Conservation (phyloP, 2,797 vertebrate genomes). For the Babyrousa celebensis region DNA sequence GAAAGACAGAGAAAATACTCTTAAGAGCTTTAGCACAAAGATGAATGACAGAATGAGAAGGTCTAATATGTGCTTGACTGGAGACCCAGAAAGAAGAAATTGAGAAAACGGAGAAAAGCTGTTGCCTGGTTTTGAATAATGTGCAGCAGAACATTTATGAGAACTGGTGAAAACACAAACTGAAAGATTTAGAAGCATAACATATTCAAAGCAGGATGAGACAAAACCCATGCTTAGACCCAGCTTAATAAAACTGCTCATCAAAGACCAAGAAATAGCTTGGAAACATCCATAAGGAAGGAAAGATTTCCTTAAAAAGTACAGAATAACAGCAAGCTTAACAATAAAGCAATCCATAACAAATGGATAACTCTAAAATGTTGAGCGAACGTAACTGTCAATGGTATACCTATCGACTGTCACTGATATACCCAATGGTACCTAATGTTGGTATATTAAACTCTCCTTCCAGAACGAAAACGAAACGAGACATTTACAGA, state of each 20-base stretch:
- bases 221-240: neutral
- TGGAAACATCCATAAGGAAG: neutral
- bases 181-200: neutral
- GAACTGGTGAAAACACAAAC: neutral
- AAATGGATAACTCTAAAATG: neutral
- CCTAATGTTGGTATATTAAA: neutral
- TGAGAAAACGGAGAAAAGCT: neutral
- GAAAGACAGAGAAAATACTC: neutral
- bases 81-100: neutral
- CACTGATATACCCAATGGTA: no score
- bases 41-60: neutral
- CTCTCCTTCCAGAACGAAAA: neutral
- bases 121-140: neutral
- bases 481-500: neutral
- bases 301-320: neutral
- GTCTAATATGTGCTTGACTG: neutral
- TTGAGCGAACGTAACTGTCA: neutral
- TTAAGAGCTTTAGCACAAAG: neutral
- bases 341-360: neutral
- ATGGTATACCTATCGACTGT: neutral
- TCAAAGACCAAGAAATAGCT: neutral
- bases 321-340: neutral
- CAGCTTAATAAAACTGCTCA: neutral
- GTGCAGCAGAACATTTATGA: neutral
- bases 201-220: neutral